A percentile compares a stretch with the other conserved stretches of the same genome.
Conservation (phyloP, 2,797 vertebrate species). For the Sebastes reedi region DNA sequence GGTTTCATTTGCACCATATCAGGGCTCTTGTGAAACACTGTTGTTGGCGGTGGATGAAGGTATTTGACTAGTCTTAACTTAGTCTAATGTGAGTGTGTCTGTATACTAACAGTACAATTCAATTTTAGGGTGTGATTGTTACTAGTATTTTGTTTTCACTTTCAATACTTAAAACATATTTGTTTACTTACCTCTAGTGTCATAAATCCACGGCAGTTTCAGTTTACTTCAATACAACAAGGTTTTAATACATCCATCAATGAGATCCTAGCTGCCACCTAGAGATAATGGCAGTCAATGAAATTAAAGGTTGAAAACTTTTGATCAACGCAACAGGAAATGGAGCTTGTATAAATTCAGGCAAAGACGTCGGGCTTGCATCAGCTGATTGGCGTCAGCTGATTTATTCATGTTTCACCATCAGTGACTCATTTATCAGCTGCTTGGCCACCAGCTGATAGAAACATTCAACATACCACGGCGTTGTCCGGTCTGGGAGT, state of each 20-base stretch:
- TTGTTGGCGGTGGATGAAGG: background rate
- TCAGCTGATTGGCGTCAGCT: conserved; percentile 6
- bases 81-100: background rate
- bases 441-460: background rate
- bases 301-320: no score
- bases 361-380: background rate
- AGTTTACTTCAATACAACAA: no score
- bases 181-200: no score
- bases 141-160: no score
- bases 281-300: no score
- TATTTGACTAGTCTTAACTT: background rate
- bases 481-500: no score
- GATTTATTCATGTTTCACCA: conserved; percentile 8
- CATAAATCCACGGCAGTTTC: no score
- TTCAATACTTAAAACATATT: no score
- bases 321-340: no score
- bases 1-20: conserved; percentile 24
- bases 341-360: rapidly evolving
- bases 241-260: no score
- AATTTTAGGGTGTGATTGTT: background rate
- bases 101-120: background rate
- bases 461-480: no score
- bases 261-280: rapidly evolving
- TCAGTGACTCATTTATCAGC: conserved; percentile 23
- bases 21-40: conserved; percentile 32